Evolutionary conservation across 2,113 vertebrate species (phyloP), one percentile per base, ranked within the genome.

Genomic region (Eretmochelys imbricata): DNA sequence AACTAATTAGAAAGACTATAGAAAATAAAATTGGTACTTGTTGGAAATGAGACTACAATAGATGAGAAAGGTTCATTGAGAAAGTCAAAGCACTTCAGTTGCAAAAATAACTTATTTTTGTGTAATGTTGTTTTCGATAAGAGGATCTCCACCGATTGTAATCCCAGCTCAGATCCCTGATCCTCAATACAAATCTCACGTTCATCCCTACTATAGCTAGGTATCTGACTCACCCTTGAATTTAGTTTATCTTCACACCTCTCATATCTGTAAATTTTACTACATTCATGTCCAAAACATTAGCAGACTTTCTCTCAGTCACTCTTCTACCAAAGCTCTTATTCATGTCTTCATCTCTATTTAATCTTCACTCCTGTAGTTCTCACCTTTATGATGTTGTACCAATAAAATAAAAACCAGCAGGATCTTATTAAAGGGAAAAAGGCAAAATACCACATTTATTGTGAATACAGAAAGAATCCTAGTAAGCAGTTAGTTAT

Each of bases 281-380:
- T 90, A 24, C 25, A 93, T 3, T 55, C 5, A 5, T 65, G n/a
- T 7, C 27, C 55, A 38, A 89, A 91, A 88, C 12, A 72, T 35
- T 55, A 84, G 1, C n/a, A 84, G 46, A 85, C n/a, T 83, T 80
- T 93, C 24, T 38, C 42, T 91, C 65, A 59, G 27, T 50, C 16
- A 81, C 90, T 84, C 13, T 11, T 88, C 55, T 84, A 38, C n/a
- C 76, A 90, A 87, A 96, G 85, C 5, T 62, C n/a, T 83, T 94
- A 2, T 38, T 87, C 5, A 9, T 24, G 5, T 82, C 75, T 89
- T 46, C 59, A 75, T 35, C 27, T 82, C 3, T 5, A 59, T 93
- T 96, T 95, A 76, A 84, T 7, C 10, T 81, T 94, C 59, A 48
- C 31, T 90, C 11, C 16, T 62, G 5, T n/a, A 59, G 31, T 38